These are phyloP conservation scores for Spodoptera litura DNA, from an alignment of 1,140 invertebrate genomes.

Conservation along the genomic window DNA sequence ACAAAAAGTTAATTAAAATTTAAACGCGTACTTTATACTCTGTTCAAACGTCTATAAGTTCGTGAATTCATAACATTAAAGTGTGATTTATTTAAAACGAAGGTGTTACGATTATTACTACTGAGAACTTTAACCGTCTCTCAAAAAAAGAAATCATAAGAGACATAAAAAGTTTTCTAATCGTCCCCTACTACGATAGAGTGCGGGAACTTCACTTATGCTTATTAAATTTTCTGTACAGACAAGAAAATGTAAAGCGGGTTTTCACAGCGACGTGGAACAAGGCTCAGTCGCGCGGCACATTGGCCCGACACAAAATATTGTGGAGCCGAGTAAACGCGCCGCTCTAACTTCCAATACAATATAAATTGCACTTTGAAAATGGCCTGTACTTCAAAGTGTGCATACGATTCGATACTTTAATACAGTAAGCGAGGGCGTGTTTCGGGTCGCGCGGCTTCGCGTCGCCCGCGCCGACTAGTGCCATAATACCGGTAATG, in stretches of 20 bases:
- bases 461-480: slow-evolving; percentile 53
- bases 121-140: slow-evolving; percentile 35
- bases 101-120: slow-evolving; percentile 41
- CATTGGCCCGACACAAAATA: slow-evolving; percentile 82
- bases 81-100: slow-evolving; percentile 52
- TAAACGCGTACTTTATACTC: not conserved
- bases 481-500: slow-evolving; percentile 84
- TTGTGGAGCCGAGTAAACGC: slow-evolving; percentile 81
- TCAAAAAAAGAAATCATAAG: slow-evolving; percentile 35
- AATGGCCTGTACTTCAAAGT: slow-evolving; percentile 75
- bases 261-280: slow-evolving; percentile 71
- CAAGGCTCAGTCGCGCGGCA: slow-evolving; percentile 75
- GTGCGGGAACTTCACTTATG: slow-evolving; percentile 71
- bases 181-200: slow-evolving; percentile 62
- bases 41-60: not conserved
- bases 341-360: slow-evolving; percentile 83
- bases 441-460: slow-evolving; percentile 59
- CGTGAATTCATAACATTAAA: slow-evolving; percentile 45
- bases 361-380: slow-evolving; percentile 86
- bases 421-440: slow-evolving; percentile 66
- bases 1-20: not conserved
- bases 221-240: slow-evolving; percentile 76
- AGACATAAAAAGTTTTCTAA: slow-evolving; percentile 60
- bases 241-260: slow-evolving; percentile 76
- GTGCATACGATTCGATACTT: slow-evolving; percentile 71